Evolutionary conservation across 2,888 invertebrate species (phyloP), one percentile per base, ranked within the genome.

Genomic region (Tetragonisca angustula): DNA sequence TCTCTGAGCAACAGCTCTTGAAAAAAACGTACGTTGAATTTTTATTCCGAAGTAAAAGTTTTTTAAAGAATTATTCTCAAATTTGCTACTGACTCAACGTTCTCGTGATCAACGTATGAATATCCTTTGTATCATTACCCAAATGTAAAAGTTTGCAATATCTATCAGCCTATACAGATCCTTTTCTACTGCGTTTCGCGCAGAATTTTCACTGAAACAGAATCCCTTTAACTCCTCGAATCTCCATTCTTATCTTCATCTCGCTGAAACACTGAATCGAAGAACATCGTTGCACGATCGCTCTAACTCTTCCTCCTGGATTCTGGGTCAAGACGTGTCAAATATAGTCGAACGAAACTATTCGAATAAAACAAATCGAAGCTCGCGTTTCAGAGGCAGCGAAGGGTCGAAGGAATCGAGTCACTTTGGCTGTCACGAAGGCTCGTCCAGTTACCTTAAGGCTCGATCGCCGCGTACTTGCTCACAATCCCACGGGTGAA

Each of bases 401-500:
- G 17, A 36, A 56, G 75, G 61, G 54, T 81, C 72, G 67, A 56
- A 81, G 71, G 76, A 83, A 83, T 76, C 69, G 61, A 68, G 64
- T 83, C 81, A 36, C 43, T 72, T 67, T 75, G 61, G 61, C n/a
- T 74, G 9, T 59, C 49, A 49, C 83, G 64, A 59, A 82, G 75
- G 69, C n/a, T n/a, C n/a, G 80, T 85, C 64, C 83, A 72, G 76
- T 79, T 76, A 79, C 76, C 27, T 32, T 11, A 43, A 43, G 43
- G 78, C 56, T 9, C 59, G 78, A 82, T 79, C 87, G 81, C 43
- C 79, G 76, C 49, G 84, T 27, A 36, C 21, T 62, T 54, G 43
- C 68, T 61, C 59, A 64, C 77, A 76, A 81, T 84, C 78, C 77
- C 79, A 69, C 71, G 84, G 85, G 81, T 81, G 87, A 90, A 88